A percentile compares a stretch with the other conserved stretches of the same genome.
Conservation (phyloP, 2,113 vertebrate genomes). For the Pelecanus crispus region DNA sequence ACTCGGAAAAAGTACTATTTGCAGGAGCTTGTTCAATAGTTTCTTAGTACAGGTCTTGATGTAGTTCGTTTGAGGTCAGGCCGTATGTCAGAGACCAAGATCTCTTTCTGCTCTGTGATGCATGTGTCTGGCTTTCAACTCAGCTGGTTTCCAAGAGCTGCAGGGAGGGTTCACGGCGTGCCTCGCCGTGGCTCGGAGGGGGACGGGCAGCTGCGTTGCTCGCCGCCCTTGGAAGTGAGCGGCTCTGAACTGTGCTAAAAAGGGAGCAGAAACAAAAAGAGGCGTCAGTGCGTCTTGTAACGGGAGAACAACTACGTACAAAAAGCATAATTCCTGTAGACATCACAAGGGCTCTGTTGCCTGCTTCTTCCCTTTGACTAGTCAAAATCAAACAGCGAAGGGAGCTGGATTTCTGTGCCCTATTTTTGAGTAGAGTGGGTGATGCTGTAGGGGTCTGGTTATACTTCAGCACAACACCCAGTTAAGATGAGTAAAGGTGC, state of each 20-base stretch:
- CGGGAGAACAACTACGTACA: neutral
- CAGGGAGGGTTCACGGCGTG: neutral
- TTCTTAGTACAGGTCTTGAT: neutral
- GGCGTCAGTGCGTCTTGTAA: neutral
- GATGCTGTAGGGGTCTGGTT: neutral
- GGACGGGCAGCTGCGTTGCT: rapidly evolving
- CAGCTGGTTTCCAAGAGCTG: neutral
- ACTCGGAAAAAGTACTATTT: neutral
- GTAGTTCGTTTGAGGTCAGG: neutral
- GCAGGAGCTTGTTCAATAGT: neutral
- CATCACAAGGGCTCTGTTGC: neutral
- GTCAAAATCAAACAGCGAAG: neutral
- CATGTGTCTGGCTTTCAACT: neutral
- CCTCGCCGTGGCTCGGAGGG: rapidly evolving
- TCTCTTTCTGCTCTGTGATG: neutral
- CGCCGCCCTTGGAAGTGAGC: neutral
- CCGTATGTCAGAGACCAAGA: rapidly evolving
- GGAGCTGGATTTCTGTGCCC: neutral
- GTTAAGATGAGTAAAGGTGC: neutral
- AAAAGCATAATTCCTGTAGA: neutral
- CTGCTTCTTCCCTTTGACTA: neutral
- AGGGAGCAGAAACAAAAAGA: neutral
- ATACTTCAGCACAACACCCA: neutral
- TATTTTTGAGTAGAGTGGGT: neutral
- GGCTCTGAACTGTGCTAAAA: neutral